Evolutionary conservation across 2,113 vertebrate species (phyloP).

Genomic region (Castor canadensis): DNA sequence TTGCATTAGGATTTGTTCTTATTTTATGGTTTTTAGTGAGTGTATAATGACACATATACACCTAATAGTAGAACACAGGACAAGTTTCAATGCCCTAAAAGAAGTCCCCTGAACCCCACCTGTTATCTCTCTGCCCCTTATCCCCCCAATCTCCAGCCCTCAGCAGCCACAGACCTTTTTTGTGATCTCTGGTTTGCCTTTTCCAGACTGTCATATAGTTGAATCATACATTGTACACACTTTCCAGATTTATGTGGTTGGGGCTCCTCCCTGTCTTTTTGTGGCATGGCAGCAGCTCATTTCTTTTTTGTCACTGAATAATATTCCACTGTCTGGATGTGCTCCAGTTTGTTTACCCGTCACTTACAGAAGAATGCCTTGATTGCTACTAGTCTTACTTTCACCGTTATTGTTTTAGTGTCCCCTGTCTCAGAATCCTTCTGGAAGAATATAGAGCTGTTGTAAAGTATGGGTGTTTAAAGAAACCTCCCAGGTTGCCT

Average conservation of each 20-base stretch:
- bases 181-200: not conserved
- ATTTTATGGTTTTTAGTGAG: not conserved
- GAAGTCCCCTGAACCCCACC: not conserved
- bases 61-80: too few relatives aligned
- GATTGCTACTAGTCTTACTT: not conserved
- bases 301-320: not conserved
- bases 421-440: not conserved
- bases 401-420: not conserved
- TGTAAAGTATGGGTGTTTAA: not conserved
- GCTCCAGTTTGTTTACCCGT: too few relatives aligned
- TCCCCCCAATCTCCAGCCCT: not conserved
- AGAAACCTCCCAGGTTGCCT: not conserved
- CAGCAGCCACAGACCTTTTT: not conserved
- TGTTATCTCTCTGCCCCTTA: not conserved
- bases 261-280: not conserved
- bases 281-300: not conserved
- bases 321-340: too few relatives aligned
- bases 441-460: not conserved
- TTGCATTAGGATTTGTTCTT: not conserved
- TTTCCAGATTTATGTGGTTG: not conserved
- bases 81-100: too few relatives aligned
- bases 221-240: too few relatives aligned
- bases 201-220: not conserved
- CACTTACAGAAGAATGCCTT: fast-evolving
- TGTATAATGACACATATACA: too few relatives aligned